phyloP scores from a whole-genome alignment of 2,888 invertebrate species.

The Epirrita christyi region DNA sequence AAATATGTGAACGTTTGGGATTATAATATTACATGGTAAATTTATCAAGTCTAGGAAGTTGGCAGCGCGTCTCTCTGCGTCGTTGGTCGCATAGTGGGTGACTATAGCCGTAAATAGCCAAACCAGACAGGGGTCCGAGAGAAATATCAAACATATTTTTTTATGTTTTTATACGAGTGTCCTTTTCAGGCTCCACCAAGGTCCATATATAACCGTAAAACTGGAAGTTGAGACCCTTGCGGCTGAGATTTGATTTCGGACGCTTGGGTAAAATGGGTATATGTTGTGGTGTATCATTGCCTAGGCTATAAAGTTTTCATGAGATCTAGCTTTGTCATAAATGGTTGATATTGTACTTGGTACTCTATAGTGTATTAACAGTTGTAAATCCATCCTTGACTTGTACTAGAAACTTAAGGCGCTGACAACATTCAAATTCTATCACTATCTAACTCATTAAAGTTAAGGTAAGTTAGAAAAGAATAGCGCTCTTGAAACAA shows the following conservation, averaged over 20 bases:
- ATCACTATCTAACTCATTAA: too few relatives aligned
- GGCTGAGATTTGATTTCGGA: constrained; percentile 28
- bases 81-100: constrained; percentile 26
- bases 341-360: background rate
- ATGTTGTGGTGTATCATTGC: constrained; percentile 15
- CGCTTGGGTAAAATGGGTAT: constrained; percentile 14
- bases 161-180: constrained; percentile 26
- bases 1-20: constrained; percentile 32
- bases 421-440: too few relatives aligned
- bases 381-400: background rate
- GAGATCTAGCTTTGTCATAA: background rate
- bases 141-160: constrained; percentile 35
- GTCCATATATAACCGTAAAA: constrained; percentile 28
- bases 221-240: constrained; percentile 29
- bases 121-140: constrained; percentile 30
- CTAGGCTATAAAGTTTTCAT: constrained; percentile 17
- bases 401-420: too few relatives aligned
- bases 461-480: too few relatives aligned
- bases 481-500: too few relatives aligned
- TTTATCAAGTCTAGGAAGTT: constrained; percentile 42
- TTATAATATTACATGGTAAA: constrained; percentile 34
- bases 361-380: background rate
- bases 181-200: constrained; percentile 24
- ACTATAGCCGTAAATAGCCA: constrained; percentile 31
- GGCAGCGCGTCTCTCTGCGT: constrained; percentile 34